These are phyloP conservation scores for Procapra przewalskii DNA, from an alignment of 2,113 vertebrate species.

Conservation along the genomic window DNA sequence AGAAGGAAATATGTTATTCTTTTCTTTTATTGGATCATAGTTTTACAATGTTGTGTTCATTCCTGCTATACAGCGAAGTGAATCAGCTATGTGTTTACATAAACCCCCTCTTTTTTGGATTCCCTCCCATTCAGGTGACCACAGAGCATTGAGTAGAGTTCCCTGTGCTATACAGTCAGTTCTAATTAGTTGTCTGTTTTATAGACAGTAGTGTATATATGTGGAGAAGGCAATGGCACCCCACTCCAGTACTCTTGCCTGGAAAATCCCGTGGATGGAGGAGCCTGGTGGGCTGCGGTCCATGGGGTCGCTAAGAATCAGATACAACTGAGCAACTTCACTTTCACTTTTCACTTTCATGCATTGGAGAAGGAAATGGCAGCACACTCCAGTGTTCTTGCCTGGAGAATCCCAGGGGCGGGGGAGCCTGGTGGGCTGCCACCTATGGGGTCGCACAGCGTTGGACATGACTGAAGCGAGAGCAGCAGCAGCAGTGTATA, in stretches of 20 bases:
- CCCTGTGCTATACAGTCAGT: background rate
- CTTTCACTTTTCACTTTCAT: too few relatives aligned
- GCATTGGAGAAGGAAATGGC: too few relatives aligned
- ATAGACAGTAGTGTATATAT: background rate
- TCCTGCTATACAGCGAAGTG: background rate
- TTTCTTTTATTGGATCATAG: background rate
- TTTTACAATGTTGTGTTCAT: background rate
- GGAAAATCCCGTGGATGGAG: too few relatives aligned
- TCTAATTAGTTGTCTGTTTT: background rate
- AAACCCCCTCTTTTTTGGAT: background rate
- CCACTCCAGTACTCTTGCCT: too few relatives aligned
- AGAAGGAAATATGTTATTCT: background rate
- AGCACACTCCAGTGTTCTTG: too few relatives aligned
- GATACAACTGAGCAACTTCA: too few relatives aligned
- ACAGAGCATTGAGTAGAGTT: background rate
- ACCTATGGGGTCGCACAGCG: too few relatives aligned
- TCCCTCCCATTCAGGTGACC: background rate
- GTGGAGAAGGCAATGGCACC: background rate
- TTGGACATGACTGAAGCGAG: fast-evolving
- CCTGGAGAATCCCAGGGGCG: too few relatives aligned
- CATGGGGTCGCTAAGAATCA: too few relatives aligned
- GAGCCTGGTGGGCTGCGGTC: too few relatives aligned
- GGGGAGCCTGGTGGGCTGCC: too few relatives aligned
- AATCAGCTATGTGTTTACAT: background rate
- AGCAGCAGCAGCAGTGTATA: background rate